Conservation (phyloP, 2,113 vertebrate genomes). For the Phrynocephalus versicolor region DNA sequence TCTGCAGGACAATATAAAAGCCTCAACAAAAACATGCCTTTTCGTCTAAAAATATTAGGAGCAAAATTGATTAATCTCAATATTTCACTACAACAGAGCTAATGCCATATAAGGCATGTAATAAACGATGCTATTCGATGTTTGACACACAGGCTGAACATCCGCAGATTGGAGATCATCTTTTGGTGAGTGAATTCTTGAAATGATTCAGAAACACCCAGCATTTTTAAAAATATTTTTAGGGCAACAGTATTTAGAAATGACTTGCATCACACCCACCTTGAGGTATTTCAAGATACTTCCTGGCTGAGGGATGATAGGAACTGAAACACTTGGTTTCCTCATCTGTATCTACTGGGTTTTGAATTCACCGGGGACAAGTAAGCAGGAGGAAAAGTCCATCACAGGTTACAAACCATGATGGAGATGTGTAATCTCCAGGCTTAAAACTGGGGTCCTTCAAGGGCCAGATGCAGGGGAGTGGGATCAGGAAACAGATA, state of each 20-base stretch:
- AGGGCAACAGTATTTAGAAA: conserved; percentile 17
- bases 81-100: background rate
- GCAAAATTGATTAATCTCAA: background rate
- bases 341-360: background rate
- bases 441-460: no score
- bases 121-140: background rate
- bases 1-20: background rate
- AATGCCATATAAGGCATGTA: no score
- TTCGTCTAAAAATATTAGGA: background rate
- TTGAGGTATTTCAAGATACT: conserved; percentile 25
- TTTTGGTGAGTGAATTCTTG: background rate
- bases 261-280: conserved; percentile 10
- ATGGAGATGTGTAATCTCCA: no score
- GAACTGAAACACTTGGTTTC: conserved; percentile 6
- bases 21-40: background rate
- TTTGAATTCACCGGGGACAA: background rate
- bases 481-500: no score
- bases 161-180: background rate
- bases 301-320: conserved; percentile 20
- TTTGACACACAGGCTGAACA: background rate
- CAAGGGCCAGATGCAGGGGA: no score
- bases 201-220: conserved; percentile 11
- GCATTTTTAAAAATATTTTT: background rate
- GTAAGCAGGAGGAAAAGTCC: no score
- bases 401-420: no score